Evolutionary conservation across 2,888 invertebrate species (phyloP).

Genomic region (Baronia brevicornis): DNA sequence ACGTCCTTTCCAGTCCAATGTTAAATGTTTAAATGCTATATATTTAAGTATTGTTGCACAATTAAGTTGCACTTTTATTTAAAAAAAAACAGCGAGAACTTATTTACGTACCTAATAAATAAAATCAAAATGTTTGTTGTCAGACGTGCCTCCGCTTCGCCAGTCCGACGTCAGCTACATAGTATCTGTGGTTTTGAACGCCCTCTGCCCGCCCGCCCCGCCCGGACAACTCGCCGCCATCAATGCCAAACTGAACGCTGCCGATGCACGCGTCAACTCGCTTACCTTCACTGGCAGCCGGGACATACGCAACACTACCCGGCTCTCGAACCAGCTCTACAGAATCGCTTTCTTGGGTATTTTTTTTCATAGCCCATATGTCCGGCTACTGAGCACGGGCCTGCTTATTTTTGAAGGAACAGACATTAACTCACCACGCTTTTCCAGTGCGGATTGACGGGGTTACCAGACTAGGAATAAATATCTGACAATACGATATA

Average conservation of each 20-base stretch:
- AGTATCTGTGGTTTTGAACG: constrained; percentile 90
- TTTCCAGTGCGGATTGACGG: too few species aligned
- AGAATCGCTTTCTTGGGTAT: constrained; percentile 87
- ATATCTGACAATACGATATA: too few species aligned
- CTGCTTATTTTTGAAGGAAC: too few species aligned
- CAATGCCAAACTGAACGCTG: constrained; percentile 80
- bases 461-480: too few species aligned
- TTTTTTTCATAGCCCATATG: too few species aligned
- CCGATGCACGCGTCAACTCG: constrained; percentile 86
- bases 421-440: too few species aligned
- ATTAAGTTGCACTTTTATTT: neutral
- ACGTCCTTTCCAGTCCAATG: too few species aligned
- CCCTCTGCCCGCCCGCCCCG: constrained; percentile 79
- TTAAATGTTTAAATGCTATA: too few species aligned
- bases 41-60: neutral
- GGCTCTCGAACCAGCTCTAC: constrained; percentile 86
- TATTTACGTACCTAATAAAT: neutral
- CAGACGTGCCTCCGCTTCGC: constrained; percentile 92
- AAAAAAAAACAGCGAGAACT: neutral
- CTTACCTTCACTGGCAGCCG: constrained; percentile 87
- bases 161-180: constrained; percentile 94
- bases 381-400: too few species aligned
- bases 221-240: constrained; percentile 83
- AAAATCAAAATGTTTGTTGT: constrained; percentile 30
- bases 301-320: constrained; percentile 85